These are phyloP conservation scores for Lymantria monacha DNA, from an alignment of 2,888 invertebrate species.

Conservation along the genomic window DNA sequence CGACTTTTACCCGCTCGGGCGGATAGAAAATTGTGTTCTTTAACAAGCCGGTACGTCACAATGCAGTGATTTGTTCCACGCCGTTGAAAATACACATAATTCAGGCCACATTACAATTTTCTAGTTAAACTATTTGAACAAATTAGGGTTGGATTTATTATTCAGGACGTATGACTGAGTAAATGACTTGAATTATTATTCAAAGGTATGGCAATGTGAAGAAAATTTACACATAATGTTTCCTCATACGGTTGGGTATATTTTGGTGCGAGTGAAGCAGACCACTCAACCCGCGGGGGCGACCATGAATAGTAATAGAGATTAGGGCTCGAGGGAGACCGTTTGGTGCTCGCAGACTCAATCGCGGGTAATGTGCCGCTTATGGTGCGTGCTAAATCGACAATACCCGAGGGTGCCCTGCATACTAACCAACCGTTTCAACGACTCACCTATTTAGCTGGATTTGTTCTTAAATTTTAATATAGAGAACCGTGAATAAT, in stretches of 20 bases:
- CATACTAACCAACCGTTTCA: slow-evolving; percentile 64
- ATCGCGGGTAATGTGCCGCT: slow-evolving; percentile 60
- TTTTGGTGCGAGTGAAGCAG: slow-evolving; percentile 41
- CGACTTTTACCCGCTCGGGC: slow-evolving; percentile 11
- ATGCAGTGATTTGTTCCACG: slow-evolving; percentile 27
- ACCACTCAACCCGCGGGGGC: slow-evolving; percentile 58
- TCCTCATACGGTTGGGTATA: slow-evolving; percentile 44
- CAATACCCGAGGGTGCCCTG: slow-evolving; percentile 63
- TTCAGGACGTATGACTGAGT: slow-evolving; percentile 30
- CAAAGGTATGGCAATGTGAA: slow-evolving; percentile 43
- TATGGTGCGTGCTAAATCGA: slow-evolving; percentile 80
- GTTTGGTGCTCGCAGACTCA: slow-evolving; percentile 29
- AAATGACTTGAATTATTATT: slow-evolving; percentile 43
- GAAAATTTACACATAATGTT: slow-evolving; percentile 53
- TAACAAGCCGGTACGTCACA: slow-evolving; percentile 22
- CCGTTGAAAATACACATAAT: slow-evolving; percentile 23
- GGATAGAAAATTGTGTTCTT: slow-evolving; percentile 15
- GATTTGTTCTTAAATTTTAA: slow-evolving; percentile 57
- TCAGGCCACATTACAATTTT: slow-evolving; percentile 22
- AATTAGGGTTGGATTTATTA: slow-evolving; percentile 35
- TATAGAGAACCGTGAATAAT: slow-evolving; percentile 46
- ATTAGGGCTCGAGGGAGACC: slow-evolving; percentile 55
- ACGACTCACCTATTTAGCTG: slow-evolving; percentile 53
- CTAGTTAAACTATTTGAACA: slow-evolving; percentile 26
- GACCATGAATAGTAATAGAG: slow-evolving; percentile 77